Evolutionary conservation across 1,140 invertebrate species (phyloP).

Genomic region (Grapholita molesta): DNA sequence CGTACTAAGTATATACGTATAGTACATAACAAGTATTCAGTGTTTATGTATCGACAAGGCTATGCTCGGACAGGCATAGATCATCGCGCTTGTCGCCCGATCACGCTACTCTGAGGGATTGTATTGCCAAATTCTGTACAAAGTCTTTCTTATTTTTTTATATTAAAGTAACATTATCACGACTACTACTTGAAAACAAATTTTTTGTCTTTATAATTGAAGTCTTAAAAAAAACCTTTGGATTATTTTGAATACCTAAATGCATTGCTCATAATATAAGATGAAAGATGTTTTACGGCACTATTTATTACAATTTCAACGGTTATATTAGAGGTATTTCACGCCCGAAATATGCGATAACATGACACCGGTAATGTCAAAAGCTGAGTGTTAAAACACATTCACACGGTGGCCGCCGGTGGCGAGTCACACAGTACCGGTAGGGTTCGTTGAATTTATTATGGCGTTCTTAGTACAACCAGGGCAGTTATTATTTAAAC

Average conservation of each 20-base stretch:
- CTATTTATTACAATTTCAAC: slow-evolving; percentile 35
- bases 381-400: slow-evolving; percentile 56
- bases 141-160: no score
- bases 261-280: not conserved
- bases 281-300: not conserved
- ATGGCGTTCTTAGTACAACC: slow-evolving; percentile 71
- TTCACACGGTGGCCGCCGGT: slow-evolving; percentile 69
- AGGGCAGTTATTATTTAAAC: slow-evolving; percentile 68
- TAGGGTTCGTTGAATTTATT: slow-evolving; percentile 78
- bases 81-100: slow-evolving; percentile 26
- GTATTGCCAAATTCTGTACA: no score
- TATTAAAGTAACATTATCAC: no score
- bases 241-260: not conserved
- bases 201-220: not conserved
- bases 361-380: slow-evolving; percentile 56
- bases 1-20: slow-evolving; percentile 64
- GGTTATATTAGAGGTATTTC: slow-evolving; percentile 47
- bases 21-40: slow-evolving; percentile 58
- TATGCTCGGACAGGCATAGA: slow-evolving; percentile 49
- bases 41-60: slow-evolving; percentile 49
- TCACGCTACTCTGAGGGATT: slow-evolving; percentile 36
- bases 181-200: slow-evolving; percentile 13
- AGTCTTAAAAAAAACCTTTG: not conserved
- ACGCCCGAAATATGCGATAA: slow-evolving; percentile 59
- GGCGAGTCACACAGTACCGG: slow-evolving; percentile 70